A percentile compares a stretch with the other conserved stretches of the same genome.
Conservation (phyloP, 1,140 invertebrate species). For the Lepidurus couesii region DNA sequence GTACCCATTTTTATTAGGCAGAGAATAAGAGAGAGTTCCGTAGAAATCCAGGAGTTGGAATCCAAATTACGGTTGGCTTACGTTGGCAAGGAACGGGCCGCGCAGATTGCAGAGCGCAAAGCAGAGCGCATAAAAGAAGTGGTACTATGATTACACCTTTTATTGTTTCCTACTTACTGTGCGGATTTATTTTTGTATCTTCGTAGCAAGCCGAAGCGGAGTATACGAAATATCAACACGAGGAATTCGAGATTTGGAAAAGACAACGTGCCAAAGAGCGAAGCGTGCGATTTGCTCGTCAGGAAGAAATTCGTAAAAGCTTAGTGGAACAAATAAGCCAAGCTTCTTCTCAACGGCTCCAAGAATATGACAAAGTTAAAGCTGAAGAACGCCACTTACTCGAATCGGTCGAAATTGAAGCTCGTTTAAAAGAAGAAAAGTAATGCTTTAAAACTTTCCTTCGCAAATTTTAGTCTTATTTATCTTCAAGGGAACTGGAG, state of each 20-base stretch:
- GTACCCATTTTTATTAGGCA: conserved; percentile 16
- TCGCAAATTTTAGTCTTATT: not conserved
- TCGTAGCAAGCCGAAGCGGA: not conserved
- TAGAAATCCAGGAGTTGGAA: conserved; percentile 32
- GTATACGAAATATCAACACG: not conserved
- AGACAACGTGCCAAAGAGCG: not conserved
- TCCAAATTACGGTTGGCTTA: conserved; percentile 29
- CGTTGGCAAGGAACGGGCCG: conserved; percentile 28
- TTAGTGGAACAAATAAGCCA: not conserved
- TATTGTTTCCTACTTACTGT: not conserved
- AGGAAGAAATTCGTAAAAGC: not conserved
- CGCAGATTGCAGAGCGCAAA: conserved; percentile 26
- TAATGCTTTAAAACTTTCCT: not conserved
- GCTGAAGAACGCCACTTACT: not conserved
- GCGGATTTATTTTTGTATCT: not conserved
- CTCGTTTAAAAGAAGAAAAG: not conserved
- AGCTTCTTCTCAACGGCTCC: not conserved
- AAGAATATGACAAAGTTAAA: not conserved
- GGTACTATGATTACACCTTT: not conserved
- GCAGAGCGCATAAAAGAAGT: not conserved
- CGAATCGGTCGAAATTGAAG: not conserved
- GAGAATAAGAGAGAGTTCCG: conserved; percentile 25
- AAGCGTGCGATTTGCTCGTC: not conserved
- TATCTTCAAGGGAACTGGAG: not conserved
- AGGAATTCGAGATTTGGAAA: not conserved